These are phyloP conservation scores for Tetramorium parvispinum DNA, from an alignment of 1,140 invertebrate genomes.

Conservation along the genomic window DNA sequence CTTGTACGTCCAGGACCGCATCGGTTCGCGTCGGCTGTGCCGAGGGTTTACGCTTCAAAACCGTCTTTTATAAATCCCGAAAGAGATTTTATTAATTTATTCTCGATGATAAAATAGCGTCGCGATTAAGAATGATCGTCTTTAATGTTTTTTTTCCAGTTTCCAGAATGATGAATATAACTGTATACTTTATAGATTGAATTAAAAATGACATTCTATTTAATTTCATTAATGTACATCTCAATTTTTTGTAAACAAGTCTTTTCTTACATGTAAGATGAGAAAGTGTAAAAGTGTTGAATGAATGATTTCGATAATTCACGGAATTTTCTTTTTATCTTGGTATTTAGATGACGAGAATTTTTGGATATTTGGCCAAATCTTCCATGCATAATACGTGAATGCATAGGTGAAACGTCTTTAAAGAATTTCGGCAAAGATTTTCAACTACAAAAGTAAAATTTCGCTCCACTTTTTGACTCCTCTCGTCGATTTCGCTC, in stretches of 20 bases:
- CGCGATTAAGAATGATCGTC: background rate
- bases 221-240: background rate
- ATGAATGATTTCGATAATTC: background rate
- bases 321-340: background rate
- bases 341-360: background rate
- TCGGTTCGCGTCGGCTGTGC: background rate
- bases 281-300: background rate
- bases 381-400: background rate
- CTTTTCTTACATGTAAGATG: background rate
- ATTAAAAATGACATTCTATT: background rate
- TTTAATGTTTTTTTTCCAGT: background rate
- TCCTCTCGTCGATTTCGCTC: slow-evolving; percentile 8
- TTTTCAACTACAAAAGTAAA: background rate
- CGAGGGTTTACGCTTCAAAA: background rate
- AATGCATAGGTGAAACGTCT: background rate
- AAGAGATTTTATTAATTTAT: background rate
- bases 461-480: background rate
- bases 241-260: background rate
- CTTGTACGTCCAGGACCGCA: slow-evolving; percentile 67
- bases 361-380: background rate
- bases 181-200: background rate
- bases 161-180: background rate
- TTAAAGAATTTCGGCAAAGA: background rate
- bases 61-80: background rate
- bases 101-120: background rate